Conservation (phyloP, 2,888 invertebrate genomes). For the Stomorhina lunata region DNA sequence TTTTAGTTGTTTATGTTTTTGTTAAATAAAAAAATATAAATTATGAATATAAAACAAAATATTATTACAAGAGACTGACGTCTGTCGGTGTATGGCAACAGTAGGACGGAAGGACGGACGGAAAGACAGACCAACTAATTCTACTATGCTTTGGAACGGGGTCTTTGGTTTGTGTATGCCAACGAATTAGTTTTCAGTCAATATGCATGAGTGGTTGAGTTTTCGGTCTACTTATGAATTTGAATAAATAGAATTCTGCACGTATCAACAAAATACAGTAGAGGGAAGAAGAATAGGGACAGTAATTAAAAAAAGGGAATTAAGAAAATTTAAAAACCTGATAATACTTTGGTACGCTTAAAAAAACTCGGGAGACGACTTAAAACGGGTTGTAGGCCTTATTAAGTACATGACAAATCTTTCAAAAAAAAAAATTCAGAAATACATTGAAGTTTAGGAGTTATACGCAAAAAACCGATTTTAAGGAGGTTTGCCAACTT, state of each 20-base stretch:
- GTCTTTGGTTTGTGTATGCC: neutral
- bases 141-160: neutral
- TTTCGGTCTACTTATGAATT: constrained; percentile 47
- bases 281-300: neutral
- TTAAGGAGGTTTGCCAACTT: too few relatives aligned
- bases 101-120: neutral
- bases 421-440: too few relatives aligned
- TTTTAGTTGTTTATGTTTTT: constrained; percentile 12
- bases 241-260: constrained; percentile 3
- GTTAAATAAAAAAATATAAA: constrained; percentile 47
- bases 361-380: too few relatives aligned
- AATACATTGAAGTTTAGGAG: too few relatives aligned
- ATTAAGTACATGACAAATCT: too few relatives aligned
- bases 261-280: neutral
- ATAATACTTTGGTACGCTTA: too few relatives aligned
- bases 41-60: constrained; percentile 54
- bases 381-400: too few relatives aligned
- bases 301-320: neutral
- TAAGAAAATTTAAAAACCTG: neutral
- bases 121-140: constrained; percentile 8
- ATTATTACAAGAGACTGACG: constrained; percentile 50
- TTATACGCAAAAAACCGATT: too few relatives aligned
- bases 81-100: constrained; percentile 43
- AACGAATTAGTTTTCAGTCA: constrained; percentile 34
- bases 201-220: constrained; percentile 38